Evolutionary conservation across 2,888 invertebrate species (phyloP).

Genomic region (Thymelicus lineola): DNA sequence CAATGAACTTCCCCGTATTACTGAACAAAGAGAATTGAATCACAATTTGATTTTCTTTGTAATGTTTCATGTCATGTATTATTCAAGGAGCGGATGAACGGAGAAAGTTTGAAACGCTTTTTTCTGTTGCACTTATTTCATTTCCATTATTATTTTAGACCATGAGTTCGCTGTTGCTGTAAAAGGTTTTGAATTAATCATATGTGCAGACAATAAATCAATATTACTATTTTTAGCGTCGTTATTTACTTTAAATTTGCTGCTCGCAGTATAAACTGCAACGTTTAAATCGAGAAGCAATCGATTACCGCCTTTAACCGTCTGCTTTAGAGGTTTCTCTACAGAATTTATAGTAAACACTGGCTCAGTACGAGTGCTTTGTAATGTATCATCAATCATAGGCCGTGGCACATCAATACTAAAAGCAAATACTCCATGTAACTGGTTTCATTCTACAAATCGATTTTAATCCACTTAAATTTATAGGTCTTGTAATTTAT

Average conservation of each 20-base stretch:
- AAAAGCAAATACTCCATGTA: constrained; percentile 67
- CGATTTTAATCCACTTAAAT: constrained; percentile 66
- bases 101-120: constrained; percentile 24
- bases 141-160: constrained; percentile 17
- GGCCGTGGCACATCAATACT: constrained; percentile 67
- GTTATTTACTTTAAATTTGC: constrained; percentile 31
- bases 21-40: constrained; percentile 31
- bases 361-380: constrained; percentile 39
- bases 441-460: constrained; percentile 64
- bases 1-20: constrained; percentile 23
- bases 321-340: constrained; percentile 34
- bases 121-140: constrained; percentile 26
- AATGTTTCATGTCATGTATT: constrained; percentile 33
- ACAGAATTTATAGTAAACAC: constrained; percentile 40
- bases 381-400: constrained; percentile 65
- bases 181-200: constrained; percentile 22
- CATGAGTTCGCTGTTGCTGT: constrained; percentile 9
- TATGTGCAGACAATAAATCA: constrained; percentile 26
- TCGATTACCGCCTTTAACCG: constrained; percentile 40
- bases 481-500: constrained; percentile 65
- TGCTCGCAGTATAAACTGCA: constrained; percentile 1
- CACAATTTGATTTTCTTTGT: constrained; percentile 31
- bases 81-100: constrained; percentile 30
- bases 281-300: constrained; percentile 22
- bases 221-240: constrained; percentile 33